These are phyloP conservation scores for Heliconius cydno DNA, from an alignment of 2,888 invertebrate species.

Conservation along the genomic window DNA sequence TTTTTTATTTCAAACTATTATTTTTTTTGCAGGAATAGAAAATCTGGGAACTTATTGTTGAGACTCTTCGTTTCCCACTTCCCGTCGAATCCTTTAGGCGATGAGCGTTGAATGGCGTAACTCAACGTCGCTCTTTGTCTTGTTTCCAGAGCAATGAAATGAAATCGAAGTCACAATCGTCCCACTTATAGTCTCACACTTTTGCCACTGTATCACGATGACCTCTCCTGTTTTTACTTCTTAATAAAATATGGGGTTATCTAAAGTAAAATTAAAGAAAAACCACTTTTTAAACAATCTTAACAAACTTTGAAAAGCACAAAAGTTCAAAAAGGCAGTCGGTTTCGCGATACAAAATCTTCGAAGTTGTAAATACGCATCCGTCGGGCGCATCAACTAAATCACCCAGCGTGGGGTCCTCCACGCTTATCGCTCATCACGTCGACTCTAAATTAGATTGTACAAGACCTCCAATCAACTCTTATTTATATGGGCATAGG, in stretches of 20 bases:
- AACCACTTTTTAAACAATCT: not conserved
- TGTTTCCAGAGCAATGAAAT: not conserved
- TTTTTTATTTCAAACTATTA: not conserved
- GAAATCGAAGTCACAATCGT: not conserved
- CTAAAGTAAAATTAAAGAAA: not conserved
- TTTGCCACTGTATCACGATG: too few relatives aligned
- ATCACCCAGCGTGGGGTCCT: conserved; percentile 70
- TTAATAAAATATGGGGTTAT: not conserved
- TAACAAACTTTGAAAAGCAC: not conserved
- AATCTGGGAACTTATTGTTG: too few relatives aligned
- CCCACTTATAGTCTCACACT: too few relatives aligned
- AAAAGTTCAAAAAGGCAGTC: conserved; percentile 24
- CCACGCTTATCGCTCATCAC: conserved; percentile 64
- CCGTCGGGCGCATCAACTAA: conserved; percentile 57
- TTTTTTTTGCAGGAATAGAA: not conserved
- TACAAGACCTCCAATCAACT: conserved; percentile 48
- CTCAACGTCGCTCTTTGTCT: not conserved
- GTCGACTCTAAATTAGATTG: conserved; percentile 71
- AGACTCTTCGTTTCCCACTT: too few relatives aligned
- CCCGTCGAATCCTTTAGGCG: not conserved
- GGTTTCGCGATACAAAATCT: conserved; percentile 37
- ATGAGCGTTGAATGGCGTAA: not conserved
- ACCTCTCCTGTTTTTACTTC: too few relatives aligned
- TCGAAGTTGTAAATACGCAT: conserved; percentile 48
- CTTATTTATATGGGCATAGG: conserved; percentile 23